Base-by-base conservation (phyloP, 2,113 vertebrate species). In the Pimephales promelas region DNA sequence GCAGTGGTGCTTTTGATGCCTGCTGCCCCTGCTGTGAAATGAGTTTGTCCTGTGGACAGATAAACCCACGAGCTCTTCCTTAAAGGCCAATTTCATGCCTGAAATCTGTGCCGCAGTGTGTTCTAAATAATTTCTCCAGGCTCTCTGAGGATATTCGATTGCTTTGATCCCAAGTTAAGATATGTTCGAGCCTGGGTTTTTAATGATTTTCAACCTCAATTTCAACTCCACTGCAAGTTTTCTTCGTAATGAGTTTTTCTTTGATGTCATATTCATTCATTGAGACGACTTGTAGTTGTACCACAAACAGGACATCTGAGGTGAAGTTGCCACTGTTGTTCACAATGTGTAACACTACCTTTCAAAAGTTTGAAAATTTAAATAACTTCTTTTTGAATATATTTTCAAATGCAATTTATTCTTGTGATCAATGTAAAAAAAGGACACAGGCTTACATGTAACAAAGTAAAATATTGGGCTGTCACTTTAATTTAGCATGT, bases 191-290 rank as follows among this genome's bases (percentile, higher is more conserved):
- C 10, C 10, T 79, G 16, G 40, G 47, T 64, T 66, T 62, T 82
- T 82, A 45, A 82, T 82, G 66, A 31, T 34, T 82, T 45, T 57
- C 14, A 10, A 82, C 64, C 70, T 82, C 40, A 10, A 82, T 74
- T 82, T 59, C 54, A 82, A 72, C 81, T 71, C 72, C 0, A 24
- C 36, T 18, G 20, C n/a, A 43, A 56, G 20, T 72, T 70, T 13
- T 36, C 47, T 68, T 68, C 11, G 20, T 68, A 24, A 70, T 68
- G 31, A 54, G 31, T 43, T 82, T 59, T 40, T 45, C 64, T 73
- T 71, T 72, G 47, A 82, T 82, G 68, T 73, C 52, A 20, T 47
- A 49, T 64, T 47, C 59, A 31, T 64, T 64, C 24, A 31, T 52
- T 52, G 45, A 52, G 40, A 22, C 24, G 45, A 61, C 28, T 26